Base-by-base conservation (phyloP, 2,113 vertebrate species). In the Circaetus cinerascens region DNA sequence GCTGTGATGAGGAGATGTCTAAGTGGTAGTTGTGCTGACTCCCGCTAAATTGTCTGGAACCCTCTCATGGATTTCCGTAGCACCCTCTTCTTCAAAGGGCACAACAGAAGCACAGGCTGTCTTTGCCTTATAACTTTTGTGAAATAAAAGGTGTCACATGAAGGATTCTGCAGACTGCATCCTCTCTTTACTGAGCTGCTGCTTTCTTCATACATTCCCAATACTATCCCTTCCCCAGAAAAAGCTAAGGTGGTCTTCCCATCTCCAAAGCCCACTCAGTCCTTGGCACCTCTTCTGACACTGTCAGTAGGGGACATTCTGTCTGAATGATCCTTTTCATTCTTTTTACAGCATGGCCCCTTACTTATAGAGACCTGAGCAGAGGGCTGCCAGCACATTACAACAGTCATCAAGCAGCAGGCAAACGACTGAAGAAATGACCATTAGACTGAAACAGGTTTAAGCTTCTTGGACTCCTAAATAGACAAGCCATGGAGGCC, bases 351-450 rank as follows among this genome's bases (percentile, higher is more conserved):
- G 34, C 30, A 29, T 5, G 9, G 45, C 18, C 26, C 25, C 40
- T 57, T 72, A 11, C 46, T 41, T 40, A 36, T 0, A 41, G 30
- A 36, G 25, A 64, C 30, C 27, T 63, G 11, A 78, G 46, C 63
- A 72, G 51, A 43, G 13, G 57, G 57, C 45, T 3, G 1, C 20
- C 34, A 36, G 17, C 17, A 43, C 25, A 36, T 40, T 67, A 21
- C n/a, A 90, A 26, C 43, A 62, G 34, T 51, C 45, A 73, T 29
- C 9, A 83, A 40, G 20, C 29, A 56, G 53, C 26, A 86, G 36
- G 55, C 22, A 86, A 63, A 80, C 0, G 2, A 40, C 0, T 55
- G 30, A 91, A 84, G 30, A 83, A 80, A 76, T 38, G 0, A 59
- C 56, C 62, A 38, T 8, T 53, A 53, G 16, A 48, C 18, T 72